A percentile compares a stretch with the other conserved stretches of the same genome.
Conservation (phyloP, 1,140 invertebrate genomes). For the Ptiloglossa arizonensis region DNA sequence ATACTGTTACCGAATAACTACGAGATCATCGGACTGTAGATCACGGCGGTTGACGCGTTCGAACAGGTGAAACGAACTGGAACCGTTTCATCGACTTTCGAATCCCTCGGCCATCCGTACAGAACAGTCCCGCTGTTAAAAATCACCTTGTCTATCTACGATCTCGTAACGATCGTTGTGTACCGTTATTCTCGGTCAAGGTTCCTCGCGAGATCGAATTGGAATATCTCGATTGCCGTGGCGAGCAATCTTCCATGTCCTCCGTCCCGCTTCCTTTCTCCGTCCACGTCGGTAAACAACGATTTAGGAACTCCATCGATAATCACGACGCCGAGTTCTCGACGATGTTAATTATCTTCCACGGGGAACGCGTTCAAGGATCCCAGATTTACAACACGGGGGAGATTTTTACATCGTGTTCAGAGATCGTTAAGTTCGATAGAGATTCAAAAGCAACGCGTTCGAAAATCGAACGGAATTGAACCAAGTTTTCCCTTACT, state of each 20-base stretch:
- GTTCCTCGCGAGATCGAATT: slow-evolving; percentile 68
- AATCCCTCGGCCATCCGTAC: slow-evolving; percentile 36
- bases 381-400: neutral
- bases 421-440: no score
- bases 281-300: slow-evolving; percentile 47
- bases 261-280: slow-evolving; percentile 2
- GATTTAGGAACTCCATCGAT: slow-evolving; percentile 10
- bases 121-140: slow-evolving; percentile 23
- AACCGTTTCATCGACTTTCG: slow-evolving; percentile 4
- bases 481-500: no score
- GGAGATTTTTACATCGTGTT: no score
- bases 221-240: slow-evolving; percentile 59
- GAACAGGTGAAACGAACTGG: neutral
- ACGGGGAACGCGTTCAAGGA: neutral
- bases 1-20: neutral
- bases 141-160: slow-evolving; percentile 44
- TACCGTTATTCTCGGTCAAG: slow-evolving; percentile 77
- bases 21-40: slow-evolving; percentile 23
- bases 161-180: slow-evolving; percentile 65
- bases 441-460: no score
- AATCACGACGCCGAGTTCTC: slow-evolving; percentile 8
- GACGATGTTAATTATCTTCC: neutral
- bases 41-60: neutral
- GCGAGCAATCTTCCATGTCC: slow-evolving; percentile 34
- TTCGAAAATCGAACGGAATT: no score